Conservation (phyloP, 2,113 vertebrate species). For the Apeltes quadracus region DNA sequence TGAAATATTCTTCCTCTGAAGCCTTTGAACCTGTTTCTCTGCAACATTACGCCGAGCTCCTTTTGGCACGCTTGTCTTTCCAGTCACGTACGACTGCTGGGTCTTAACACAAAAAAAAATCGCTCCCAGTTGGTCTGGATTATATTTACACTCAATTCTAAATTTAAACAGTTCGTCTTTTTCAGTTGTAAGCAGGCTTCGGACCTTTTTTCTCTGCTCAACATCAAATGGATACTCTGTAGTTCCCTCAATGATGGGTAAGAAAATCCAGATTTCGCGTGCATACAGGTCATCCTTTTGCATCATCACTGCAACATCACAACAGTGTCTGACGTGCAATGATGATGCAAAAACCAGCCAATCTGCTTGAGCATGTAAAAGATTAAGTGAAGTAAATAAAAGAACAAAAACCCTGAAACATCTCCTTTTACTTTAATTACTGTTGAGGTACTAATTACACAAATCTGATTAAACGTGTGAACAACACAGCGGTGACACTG, state of each 20-base stretch:
- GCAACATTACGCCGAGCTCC: background rate
- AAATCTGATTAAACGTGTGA: constrained; percentile 23
- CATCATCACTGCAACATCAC: background rate
- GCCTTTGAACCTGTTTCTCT: background rate
- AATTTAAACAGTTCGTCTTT: background rate
- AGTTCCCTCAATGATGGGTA: background rate
- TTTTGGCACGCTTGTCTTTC: background rate
- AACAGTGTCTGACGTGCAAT: no score
- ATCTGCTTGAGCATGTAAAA: background rate
- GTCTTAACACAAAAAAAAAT: background rate
- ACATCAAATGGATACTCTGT: background rate
- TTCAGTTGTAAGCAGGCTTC: background rate
- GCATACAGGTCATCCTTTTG: background rate
- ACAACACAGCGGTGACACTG: background rate
- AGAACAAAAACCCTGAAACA: background rate
- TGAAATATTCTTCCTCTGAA: background rate
- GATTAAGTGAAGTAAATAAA: background rate
- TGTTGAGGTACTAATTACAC: background rate
- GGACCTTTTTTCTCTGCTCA: background rate
- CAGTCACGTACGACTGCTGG: background rate
- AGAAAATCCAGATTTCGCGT: background rate
- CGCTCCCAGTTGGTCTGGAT: background rate
- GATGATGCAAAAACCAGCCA: background rate
- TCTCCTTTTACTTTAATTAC: constrained; percentile 5
- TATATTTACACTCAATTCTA: background rate